These are phyloP conservation scores for Eufriesea mexicana DNA, from an alignment of 1,140 invertebrate species.

Conservation along the genomic window DNA sequence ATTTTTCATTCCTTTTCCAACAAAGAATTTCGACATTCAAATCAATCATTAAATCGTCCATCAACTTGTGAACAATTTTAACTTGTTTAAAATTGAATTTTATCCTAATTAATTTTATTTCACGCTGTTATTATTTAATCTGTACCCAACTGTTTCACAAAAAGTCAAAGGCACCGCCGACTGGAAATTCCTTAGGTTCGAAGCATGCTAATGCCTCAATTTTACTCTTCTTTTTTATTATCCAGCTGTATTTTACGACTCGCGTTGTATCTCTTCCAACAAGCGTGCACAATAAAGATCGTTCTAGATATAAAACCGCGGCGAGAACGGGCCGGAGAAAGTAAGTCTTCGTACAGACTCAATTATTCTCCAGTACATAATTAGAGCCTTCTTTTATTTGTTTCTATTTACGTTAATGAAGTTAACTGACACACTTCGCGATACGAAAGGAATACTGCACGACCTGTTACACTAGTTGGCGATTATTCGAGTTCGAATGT, in stretches of 20 bases:
- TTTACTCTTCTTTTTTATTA: background rate
- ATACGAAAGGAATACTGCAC: slow-evolving; percentile 21
- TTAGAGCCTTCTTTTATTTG: slow-evolving; percentile 3
- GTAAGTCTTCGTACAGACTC: slow-evolving; percentile 25
- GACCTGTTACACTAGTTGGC: background rate
- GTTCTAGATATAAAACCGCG: background rate
- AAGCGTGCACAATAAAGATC: background rate
- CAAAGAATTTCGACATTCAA: too few species aligned
- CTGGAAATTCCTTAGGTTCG: too few species aligned
- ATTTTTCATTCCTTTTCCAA: too few species aligned
- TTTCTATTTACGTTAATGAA: slow-evolving; percentile 4
- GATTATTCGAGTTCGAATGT: background rate
- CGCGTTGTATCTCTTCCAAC: background rate
- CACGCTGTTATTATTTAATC: too few species aligned
- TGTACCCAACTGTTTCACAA: too few species aligned
- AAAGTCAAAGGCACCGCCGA: too few species aligned
- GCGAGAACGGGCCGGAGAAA: slow-evolving; percentile 7
- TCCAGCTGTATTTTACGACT: background rate
- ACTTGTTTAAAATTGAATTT: too few species aligned
- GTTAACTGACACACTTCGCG: background rate
- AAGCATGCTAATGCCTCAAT: too few species aligned
- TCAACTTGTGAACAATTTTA: too few species aligned
- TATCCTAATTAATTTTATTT: too few species aligned
- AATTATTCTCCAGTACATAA: slow-evolving; percentile 20
- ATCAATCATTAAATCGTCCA: too few species aligned